Conservation (phyloP, 2,113 vertebrate genomes). For the Chloropsis cyanopogon region DNA sequence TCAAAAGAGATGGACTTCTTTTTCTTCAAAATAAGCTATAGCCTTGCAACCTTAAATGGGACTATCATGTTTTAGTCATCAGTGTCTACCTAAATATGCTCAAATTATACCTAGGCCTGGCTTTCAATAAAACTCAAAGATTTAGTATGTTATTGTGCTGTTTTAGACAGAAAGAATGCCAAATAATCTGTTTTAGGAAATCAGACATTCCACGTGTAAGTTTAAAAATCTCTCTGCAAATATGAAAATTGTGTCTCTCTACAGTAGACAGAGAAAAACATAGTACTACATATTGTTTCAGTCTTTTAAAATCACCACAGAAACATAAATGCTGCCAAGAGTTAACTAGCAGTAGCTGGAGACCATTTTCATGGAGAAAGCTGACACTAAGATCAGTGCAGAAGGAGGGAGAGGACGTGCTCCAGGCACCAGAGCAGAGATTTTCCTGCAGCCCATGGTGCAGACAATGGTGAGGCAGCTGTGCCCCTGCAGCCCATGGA, state of each 20-base stretch:
- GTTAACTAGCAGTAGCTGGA: background rate
- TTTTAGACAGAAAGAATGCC: background rate
- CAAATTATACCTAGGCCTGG: background rate
- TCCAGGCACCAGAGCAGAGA: background rate
- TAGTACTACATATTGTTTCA: background rate
- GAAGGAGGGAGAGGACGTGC: fast-evolving
- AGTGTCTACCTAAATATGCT: background rate
- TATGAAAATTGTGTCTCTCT: background rate
- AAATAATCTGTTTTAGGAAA: background rate
- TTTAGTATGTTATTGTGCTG: background rate
- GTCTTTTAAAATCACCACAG: background rate
- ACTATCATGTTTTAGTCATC: background rate
- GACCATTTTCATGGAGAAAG: background rate
- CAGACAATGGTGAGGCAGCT: background rate
- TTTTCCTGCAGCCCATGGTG: background rate
- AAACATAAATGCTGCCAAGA: background rate
- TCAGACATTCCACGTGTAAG: background rate
- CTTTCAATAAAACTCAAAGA: background rate
- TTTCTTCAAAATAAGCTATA: background rate
- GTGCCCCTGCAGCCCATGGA: background rate
- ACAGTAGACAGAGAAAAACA: background rate
- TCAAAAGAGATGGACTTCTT: background rate
- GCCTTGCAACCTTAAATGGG: background rate
- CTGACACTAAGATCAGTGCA: background rate
- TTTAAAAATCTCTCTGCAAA: background rate